These are phyloP conservation scores for Drosophila colorata DNA, from an alignment of 2,888 invertebrate genomes.

Conservation along the genomic window DNA sequence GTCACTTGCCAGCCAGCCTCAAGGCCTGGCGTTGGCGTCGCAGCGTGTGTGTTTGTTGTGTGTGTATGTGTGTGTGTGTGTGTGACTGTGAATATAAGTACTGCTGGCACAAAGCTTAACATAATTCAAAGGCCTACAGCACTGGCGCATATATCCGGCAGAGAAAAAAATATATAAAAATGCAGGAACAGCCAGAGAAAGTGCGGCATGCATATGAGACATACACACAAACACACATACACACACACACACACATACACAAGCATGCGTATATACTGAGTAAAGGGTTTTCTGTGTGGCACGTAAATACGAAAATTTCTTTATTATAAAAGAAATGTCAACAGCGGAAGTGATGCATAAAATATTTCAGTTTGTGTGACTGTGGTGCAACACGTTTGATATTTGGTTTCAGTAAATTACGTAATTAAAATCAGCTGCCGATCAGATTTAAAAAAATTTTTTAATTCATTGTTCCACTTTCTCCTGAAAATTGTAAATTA, in stretches of 20 bases:
- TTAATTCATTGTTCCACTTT: neutral
- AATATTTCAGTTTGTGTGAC: conserved; percentile 10
- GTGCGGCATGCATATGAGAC: conserved; percentile 13
- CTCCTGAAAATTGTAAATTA: conserved; percentile 54
- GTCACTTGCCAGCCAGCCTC: conserved; percentile 71
- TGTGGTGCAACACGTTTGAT: no score
- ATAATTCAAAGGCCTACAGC: conserved; percentile 67
- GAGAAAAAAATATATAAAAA: conserved; percentile 12
- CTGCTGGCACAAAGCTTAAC: conserved; percentile 69
- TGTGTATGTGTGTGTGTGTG: conserved; percentile 15
- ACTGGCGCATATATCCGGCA: conserved; percentile 29
- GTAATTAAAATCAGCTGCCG: conserved; percentile 1
- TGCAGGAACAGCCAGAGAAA: conserved; percentile 32
- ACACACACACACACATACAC: neutral
- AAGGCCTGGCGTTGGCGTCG: conserved; percentile 38
- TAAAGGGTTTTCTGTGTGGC: conserved; percentile 19
- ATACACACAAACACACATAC: conserved; percentile 1
- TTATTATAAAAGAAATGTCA: conserved; percentile 56
- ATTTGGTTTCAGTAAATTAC: conserved; percentile 26
- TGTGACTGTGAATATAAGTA: conserved; percentile 53
- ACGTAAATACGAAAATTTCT: conserved; percentile 55
- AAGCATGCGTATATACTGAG: conserved; percentile 1
- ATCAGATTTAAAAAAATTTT: neutral
- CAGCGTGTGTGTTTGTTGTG: conserved; percentile 15
- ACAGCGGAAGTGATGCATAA: conserved; percentile 38